Percentiles rank a stretch among this genome's conserved stretches.
These are phyloP conservation scores for Eublepharis macularius DNA, from an alignment of 2,113 vertebrate species.

Conservation along the genomic window DNA sequence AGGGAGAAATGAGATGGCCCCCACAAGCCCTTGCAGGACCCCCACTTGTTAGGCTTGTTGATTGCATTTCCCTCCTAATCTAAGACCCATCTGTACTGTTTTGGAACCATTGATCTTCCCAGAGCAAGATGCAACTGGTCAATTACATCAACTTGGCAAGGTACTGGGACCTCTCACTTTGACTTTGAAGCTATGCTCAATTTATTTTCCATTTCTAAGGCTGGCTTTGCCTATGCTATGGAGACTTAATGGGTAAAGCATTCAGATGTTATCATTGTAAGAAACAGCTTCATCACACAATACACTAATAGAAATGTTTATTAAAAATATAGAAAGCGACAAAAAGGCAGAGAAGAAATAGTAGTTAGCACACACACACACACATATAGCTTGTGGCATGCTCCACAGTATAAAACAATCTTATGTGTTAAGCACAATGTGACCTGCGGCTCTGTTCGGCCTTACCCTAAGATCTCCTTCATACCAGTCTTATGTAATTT, in stretches of 20 bases:
- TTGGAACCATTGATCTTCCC: not conserved
- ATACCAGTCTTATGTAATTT: constrained; percentile 7
- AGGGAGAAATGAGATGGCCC: no score
- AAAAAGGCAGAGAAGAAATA: constrained; percentile 50
- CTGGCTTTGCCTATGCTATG: constrained; percentile 41
- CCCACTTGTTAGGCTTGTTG: not conserved
- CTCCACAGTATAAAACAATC: constrained; percentile 63
- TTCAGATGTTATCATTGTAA: constrained; percentile 54
- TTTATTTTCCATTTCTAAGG: constrained; percentile 27
- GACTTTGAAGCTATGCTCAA: not conserved
- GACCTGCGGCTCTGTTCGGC: constrained; percentile 64
- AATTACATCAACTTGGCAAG: not conserved
- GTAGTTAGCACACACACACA: constrained; percentile 57
- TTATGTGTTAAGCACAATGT: constrained; percentile 65
- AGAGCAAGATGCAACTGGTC: not conserved
- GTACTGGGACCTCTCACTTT: not conserved
- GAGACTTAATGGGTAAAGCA: constrained; percentile 59
- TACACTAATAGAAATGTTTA: constrained; percentile 70
- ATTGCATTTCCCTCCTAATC: constrained; percentile 3
- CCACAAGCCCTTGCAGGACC: no score
- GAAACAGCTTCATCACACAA: constrained; percentile 60
- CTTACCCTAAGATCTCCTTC: constrained; percentile 9
- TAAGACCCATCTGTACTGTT: not conserved
- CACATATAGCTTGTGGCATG: constrained; percentile 66
- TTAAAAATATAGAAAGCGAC: constrained; percentile 40